These are phyloP conservation scores for Metridium senile DNA, from an alignment of 92 coral and sea anemone genomes.

Conservation along the genomic window DNA sequence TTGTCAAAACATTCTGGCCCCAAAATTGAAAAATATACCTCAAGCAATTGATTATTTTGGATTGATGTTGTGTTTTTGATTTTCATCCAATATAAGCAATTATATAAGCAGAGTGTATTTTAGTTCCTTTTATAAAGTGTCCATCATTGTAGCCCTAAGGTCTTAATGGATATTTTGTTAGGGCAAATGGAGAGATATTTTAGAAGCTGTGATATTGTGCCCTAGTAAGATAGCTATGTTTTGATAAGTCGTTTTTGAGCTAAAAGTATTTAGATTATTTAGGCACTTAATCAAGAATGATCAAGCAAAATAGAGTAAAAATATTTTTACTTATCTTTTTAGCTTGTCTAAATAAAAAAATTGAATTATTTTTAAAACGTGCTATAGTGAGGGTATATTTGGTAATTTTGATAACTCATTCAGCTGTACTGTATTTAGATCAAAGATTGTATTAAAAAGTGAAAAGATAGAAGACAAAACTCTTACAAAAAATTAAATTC, in stretches of 20 bases:
- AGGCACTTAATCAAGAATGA: not conserved
- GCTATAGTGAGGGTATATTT: no score
- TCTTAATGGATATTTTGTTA: constrained; percentile 16
- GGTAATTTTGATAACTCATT: no score
- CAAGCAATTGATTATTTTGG: constrained; percentile 1
- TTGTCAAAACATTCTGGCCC: not conserved
- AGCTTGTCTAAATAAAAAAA: not conserved
- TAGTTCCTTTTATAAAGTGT: not conserved
- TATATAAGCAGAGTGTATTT: constrained; percentile 4
- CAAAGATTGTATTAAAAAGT: no score
- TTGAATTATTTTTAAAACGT: not conserved
- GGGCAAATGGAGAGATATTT: constrained; percentile 28
- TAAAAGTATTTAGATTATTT: constrained; percentile 10
- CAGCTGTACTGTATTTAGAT: no score
- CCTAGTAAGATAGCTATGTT: not conserved
- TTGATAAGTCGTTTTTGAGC: constrained; percentile 1
- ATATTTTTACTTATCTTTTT: no score
- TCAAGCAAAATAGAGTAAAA: no score
- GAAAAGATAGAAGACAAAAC: no score
- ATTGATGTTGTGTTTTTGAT: constrained; percentile 2
- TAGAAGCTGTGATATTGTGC: not conserved
- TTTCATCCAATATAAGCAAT: constrained; percentile 18
- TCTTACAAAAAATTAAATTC: no score
- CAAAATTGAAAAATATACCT: constrained; percentile 5
- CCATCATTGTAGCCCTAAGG: not conserved